phyloP scores from a whole-genome alignment of 2,797 vertebrate genomes.

The Hemibagrus guttatus region DNA sequence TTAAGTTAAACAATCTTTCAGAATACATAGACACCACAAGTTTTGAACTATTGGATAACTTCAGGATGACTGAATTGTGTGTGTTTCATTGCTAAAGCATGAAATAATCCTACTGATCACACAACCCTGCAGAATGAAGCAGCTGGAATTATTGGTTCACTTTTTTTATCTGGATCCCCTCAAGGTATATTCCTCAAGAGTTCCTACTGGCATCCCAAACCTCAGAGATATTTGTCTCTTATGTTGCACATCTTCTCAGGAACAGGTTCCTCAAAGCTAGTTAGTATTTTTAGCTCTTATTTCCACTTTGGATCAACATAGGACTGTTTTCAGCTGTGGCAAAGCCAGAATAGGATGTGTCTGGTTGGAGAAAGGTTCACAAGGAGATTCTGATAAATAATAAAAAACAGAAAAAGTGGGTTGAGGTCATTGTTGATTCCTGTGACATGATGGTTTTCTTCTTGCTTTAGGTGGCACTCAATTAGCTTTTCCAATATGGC shows the following conservation, averaged over 20 bases:
- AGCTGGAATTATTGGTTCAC: not conserved
- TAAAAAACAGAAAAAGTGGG: not conserved
- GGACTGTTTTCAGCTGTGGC: not conserved
- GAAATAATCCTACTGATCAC: not conserved
- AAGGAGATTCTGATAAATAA: slow-evolving; percentile 7
- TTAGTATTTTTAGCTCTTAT: not conserved
- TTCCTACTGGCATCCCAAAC: not conserved
- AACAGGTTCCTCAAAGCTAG: not conserved
- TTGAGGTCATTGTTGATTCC: not conserved
- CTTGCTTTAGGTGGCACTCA: not conserved
- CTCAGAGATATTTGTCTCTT: not conserved
- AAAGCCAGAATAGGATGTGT: slow-evolving; percentile 1
- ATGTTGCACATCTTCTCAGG: not conserved
- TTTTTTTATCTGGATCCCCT: not conserved
- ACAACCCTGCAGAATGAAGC: not conserved
- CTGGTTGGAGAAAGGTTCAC: not conserved
- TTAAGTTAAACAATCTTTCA: not conserved
- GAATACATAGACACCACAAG: not conserved
- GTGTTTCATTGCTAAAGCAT: not conserved
- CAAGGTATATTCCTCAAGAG: not conserved
- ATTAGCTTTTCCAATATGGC: not conserved
- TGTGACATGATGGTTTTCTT: slow-evolving; percentile 13
- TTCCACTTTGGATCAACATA: not conserved
- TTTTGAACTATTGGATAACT: not conserved
- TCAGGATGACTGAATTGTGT: not conserved